Evolutionary conservation across 2,113 vertebrate genomes (phyloP).

Genomic region (Sturnus vulgaris): DNA sequence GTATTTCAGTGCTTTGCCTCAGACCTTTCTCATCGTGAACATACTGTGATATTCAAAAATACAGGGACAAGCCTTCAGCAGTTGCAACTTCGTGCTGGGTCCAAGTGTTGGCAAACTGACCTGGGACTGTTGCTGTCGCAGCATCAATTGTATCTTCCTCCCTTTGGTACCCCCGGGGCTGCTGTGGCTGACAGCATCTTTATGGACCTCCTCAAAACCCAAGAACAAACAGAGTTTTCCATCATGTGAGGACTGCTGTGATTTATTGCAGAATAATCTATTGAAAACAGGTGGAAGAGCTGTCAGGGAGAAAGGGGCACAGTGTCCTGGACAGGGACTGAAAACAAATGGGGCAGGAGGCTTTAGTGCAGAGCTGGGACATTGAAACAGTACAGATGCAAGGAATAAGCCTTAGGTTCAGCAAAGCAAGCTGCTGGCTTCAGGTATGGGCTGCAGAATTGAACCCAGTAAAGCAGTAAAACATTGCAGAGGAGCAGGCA

Average conservation of each 20-base stretch:
- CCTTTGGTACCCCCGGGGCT: neutral
- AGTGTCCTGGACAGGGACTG: neutral
- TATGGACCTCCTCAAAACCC: neutral
- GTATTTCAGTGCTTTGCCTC: neutral
- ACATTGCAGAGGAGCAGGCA: neutral
- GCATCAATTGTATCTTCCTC: neutral
- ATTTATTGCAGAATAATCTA: neutral
- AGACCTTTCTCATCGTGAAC: neutral
- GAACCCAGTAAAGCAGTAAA: neutral
- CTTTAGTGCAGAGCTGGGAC: neutral
- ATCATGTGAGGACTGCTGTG: neutral
- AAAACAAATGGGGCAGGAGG: neutral
- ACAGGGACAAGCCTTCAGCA: neutral
- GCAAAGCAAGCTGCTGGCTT: neutral
- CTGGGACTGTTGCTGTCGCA: neutral
- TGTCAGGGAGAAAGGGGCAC: neutral
- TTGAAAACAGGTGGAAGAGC: neutral
- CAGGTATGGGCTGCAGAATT: neutral
- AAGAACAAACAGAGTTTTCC: neutral
- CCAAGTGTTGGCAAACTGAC: neutral
- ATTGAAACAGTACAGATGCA: neutral
- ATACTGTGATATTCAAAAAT: neutral
- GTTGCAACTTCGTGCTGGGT: neutral
- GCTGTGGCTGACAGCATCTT: neutral
- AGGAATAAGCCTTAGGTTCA: neutral